These are phyloP conservation scores for Spialia ferax DNA, from an alignment of 2,888 invertebrate genomes.

Conservation along the genomic window DNA sequence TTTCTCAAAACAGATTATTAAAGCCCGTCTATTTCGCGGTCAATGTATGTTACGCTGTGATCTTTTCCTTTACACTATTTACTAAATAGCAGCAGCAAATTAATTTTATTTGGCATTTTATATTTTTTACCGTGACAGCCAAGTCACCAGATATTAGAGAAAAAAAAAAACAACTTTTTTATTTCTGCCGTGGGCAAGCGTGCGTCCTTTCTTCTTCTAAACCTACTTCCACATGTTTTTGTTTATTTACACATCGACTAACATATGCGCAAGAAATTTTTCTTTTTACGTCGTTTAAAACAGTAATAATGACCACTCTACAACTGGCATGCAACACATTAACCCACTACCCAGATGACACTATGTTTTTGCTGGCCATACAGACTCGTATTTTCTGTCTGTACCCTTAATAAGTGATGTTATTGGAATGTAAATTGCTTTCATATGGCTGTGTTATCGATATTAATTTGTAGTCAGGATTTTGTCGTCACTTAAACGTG, in stretches of 20 bases:
- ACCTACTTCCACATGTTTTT: background rate
- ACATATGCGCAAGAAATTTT: background rate
- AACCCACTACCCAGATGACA: conserved; percentile 5
- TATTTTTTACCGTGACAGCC: too few species aligned
- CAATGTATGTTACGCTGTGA: too few species aligned
- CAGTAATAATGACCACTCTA: background rate
- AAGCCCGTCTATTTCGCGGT: too few species aligned
- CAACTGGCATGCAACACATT: conserved; percentile 1
- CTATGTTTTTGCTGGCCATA: background rate
- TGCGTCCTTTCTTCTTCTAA: too few species aligned
- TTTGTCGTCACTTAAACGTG: background rate
- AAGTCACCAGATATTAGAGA: too few species aligned
- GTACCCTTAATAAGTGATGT: background rate
- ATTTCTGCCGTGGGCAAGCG: too few species aligned
- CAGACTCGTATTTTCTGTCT: background rate
- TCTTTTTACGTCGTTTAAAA: background rate
- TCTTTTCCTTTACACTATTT: too few species aligned
- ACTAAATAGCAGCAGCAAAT: too few species aligned
- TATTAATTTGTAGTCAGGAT: background rate
- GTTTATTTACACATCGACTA: background rate
- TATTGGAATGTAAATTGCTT: background rate
- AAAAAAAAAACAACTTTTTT: too few species aligned
- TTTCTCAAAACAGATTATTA: too few species aligned
- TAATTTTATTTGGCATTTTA: too few species aligned
- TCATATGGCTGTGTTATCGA: background rate